Conservation (phyloP, 2,113 vertebrate species). For the Nansenia antarctica region DNA sequence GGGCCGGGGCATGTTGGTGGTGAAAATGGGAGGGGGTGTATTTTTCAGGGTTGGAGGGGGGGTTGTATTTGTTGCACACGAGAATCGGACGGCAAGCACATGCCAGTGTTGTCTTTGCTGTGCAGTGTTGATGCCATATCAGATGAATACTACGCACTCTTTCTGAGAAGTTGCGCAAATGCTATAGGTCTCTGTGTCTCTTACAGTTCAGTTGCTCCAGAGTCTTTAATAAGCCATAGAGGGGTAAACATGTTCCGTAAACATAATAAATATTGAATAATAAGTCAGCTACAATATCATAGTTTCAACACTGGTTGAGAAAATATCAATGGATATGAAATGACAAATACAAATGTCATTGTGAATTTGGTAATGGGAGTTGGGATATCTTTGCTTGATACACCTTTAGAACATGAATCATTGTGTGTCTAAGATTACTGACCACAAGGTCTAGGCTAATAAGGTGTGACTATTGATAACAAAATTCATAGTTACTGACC, state of each 20-base stretch:
- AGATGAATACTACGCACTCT: not conserved
- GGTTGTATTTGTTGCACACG: not conserved
- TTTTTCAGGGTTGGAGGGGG: not conserved
- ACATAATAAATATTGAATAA: not conserved
- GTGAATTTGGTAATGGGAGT: no score
- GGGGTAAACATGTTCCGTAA: not conserved
- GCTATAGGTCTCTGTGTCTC: not conserved
- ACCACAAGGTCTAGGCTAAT: not conserved
- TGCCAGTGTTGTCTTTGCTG: not conserved
- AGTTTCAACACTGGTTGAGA: no score
- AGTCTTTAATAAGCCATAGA: not conserved
- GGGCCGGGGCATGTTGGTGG: not conserved
- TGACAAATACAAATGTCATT: no score
- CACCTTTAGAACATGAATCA: not conserved
- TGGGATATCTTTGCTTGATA: not conserved
- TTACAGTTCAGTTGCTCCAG: not conserved
- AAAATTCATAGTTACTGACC: not conserved
- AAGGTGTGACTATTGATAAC: not conserved
- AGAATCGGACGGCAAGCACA: not conserved
- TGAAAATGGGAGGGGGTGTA: not conserved
- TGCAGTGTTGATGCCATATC: constrained; percentile 3
- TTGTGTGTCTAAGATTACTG: not conserved
- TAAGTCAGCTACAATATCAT: no score
- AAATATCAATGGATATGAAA: no score
- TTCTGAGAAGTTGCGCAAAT: constrained; percentile 14